These are phyloP conservation scores for Lagopus muta DNA, from an alignment of 2,113 vertebrate species.

Conservation along the genomic window DNA sequence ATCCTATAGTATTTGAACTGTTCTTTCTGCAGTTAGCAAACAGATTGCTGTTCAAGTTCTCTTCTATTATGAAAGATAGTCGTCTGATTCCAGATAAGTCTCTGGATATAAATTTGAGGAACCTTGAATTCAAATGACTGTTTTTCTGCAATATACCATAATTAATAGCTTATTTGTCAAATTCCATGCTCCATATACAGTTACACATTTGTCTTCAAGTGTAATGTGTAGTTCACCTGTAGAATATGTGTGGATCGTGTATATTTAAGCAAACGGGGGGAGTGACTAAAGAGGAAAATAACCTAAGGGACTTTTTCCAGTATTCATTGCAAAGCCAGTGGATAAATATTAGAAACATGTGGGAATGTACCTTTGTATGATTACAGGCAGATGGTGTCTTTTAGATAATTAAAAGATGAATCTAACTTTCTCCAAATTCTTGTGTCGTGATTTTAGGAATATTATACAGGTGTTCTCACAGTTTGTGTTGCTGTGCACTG, in stretches of 20 bases:
- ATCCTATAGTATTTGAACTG: neutral
- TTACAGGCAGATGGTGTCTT: neutral
- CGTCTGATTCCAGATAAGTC: neutral
- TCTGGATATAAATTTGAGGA: neutral
- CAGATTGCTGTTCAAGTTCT: neutral
- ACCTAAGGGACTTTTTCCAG: neutral
- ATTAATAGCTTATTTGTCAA: neutral
- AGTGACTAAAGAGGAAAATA: accelerated
- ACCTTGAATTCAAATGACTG: neutral
- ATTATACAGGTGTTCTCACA: accelerated
- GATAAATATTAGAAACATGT: neutral
- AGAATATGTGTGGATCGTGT: neutral
- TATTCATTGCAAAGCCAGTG: neutral
- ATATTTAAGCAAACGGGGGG: neutral
- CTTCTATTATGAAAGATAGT: neutral
- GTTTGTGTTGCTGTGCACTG: neutral
- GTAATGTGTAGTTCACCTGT: neutral
- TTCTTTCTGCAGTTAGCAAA: neutral
- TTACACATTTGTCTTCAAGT: neutral
- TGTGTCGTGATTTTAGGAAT: neutral
- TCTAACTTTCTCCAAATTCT: neutral
- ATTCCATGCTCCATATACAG: neutral
- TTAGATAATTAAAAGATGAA: neutral
- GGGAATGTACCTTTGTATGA: neutral
- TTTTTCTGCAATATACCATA: neutral